Evolutionary conservation across 2,888 invertebrate species (phyloP).

Genomic region (Agrochola lychnidis): DNA sequence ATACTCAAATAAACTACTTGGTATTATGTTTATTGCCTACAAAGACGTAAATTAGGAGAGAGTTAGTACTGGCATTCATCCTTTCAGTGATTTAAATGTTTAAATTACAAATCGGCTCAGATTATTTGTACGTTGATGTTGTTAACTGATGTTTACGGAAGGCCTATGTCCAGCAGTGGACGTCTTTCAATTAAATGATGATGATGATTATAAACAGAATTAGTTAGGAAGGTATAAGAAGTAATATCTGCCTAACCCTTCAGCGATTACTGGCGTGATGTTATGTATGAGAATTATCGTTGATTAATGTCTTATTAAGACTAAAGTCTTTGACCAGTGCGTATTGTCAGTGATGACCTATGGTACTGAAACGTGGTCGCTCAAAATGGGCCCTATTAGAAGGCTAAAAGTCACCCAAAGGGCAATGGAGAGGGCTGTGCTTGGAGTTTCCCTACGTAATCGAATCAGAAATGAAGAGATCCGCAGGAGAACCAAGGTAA

Average conservation of each 20-base stretch:
- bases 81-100: conserved; percentile 35
- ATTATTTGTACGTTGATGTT: not conserved
- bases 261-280: not conserved
- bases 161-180: not conserved
- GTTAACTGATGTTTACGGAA: not conserved
- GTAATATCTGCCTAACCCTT: not conserved
- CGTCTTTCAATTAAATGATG: not conserved
- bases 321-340: too few relatives aligned
- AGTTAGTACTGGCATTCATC: conserved; percentile 40
- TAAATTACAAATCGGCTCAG: conserved; percentile 5
- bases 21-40: conserved; percentile 58
- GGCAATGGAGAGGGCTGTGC: too few relatives aligned
- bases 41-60: conserved; percentile 58
- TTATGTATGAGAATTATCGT: not conserved
- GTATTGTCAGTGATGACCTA: too few relatives aligned
- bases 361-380: too few relatives aligned
- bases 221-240: not conserved
- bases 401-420: too few relatives aligned
- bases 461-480: too few relatives aligned
- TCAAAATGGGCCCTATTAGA: too few relatives aligned
- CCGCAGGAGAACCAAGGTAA: too few relatives aligned
- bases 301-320: too few relatives aligned
- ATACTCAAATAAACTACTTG: conserved; percentile 58
- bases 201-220: not conserved
- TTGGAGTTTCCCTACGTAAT: too few relatives aligned